Evolutionary conservation across 2,888 invertebrate species (phyloP), one percentile per base, ranked within the genome.

Genomic region (Cephus pulcher): DNA sequence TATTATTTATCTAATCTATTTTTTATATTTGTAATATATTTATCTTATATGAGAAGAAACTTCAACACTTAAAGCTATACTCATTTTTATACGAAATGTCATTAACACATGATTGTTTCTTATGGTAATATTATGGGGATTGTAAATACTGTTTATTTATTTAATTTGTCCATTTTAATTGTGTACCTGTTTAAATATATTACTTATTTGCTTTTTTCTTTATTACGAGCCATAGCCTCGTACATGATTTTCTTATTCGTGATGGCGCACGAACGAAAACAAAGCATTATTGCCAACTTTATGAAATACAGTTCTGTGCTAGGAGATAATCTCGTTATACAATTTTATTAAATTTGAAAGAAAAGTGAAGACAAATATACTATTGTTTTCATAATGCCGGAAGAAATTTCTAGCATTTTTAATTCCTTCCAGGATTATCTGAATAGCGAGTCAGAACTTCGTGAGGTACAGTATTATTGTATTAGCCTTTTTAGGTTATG

Each of bases 391-490:
- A 90, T 86, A 82, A 93, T 93, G 93, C 89, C 92, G 78, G 92
- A 93, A 84, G 91, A 92, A 78, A 92, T 94, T 74, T 92, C 93
- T 79, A 92, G 93, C 80, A 93, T 95, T 86, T 97, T 97, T 89
- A 93, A 94, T 76, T 94, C 95, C 34, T 97, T 97, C 90, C 97
- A 97, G 89, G 94, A 95, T 80, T 94, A 95, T 89, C 92, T 98
- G 56, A 95, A 96, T 85, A 92, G 93, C 23, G 97, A 98, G 87
- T 97, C 97, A 90, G 95, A 96, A 88, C 89, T 95, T 70, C 94
- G 97, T 81, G 97, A 97, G 94, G 97, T 97, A 92, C 68, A 71
- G 40, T 56, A 56, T 56, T 56, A 56, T 56, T 56, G 23, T 56
- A 56, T 69, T 69, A 11, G n/a, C 15, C 11, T 34, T 75, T 77